Conservation (phyloP, 2,113 vertebrate genomes). For the Mus pahari region DNA sequence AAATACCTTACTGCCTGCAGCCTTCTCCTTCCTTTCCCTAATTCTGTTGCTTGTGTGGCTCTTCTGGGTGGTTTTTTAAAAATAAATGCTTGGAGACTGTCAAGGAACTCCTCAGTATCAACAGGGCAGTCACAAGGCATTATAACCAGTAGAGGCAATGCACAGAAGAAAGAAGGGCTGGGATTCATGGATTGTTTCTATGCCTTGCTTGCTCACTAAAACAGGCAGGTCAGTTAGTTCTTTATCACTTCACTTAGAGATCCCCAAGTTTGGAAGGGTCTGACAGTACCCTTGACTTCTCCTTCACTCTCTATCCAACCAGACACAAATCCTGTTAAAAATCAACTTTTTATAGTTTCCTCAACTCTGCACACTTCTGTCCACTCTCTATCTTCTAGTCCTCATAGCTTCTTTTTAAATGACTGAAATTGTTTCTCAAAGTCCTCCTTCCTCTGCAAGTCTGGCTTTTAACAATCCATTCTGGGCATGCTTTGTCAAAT, state of each 20-base stretch:
- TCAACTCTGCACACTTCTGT: background rate
- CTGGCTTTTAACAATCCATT: constrained; percentile 3
- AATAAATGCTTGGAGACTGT: constrained; percentile 31
- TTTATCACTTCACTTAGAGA: background rate
- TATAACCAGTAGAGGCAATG: background rate
- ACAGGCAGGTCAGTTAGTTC: background rate
- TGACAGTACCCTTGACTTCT: background rate
- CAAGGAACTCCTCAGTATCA: background rate
- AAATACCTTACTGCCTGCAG: background rate
- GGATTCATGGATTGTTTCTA: background rate
- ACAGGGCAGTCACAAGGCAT: fast-evolving
- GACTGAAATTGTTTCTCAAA: background rate
- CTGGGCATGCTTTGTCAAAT: background rate
- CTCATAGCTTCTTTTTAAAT: background rate
- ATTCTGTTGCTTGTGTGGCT: background rate
- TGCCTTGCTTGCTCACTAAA: background rate
- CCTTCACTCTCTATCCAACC: background rate
- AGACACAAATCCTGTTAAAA: background rate
- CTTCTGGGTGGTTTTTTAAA: constrained; percentile 48
- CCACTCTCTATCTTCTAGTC: background rate
- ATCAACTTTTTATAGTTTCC: background rate
- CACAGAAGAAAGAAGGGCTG: background rate
- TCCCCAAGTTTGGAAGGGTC: background rate
- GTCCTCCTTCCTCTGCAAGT: background rate
- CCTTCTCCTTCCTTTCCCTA: background rate